phyloP scores from a whole-genome alignment of 2,797 vertebrate genomes.

The Acanthurus tractus region DNA sequence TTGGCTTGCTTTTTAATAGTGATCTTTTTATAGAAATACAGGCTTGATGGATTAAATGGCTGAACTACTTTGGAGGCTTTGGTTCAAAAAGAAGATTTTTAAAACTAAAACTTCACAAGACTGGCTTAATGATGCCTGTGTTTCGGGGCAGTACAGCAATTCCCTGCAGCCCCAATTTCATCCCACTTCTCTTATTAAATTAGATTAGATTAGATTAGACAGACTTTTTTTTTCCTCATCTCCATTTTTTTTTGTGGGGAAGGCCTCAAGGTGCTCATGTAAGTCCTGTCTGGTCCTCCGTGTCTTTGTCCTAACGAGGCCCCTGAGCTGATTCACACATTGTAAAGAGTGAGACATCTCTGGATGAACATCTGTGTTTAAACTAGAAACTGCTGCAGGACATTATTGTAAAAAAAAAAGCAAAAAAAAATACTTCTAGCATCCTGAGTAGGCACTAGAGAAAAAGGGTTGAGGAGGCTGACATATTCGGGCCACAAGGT shows the following conservation, averaged over 20 bases:
- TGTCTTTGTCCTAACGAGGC: conserved; percentile 52
- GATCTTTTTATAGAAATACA: conserved; percentile 47
- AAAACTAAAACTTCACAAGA: conserved; percentile 52
- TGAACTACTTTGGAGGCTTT: conserved; percentile 46
- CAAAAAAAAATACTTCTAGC: conserved; percentile 25
- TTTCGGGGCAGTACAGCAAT: conserved; percentile 49
- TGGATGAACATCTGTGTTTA: conserved; percentile 46
- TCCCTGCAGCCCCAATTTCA: conserved; percentile 53
- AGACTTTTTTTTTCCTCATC: conserved; percentile 29
- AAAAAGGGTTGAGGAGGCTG: conserved; percentile 58
- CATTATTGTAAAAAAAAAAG: conserved; percentile 26
- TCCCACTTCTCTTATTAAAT: conserved; percentile 54
- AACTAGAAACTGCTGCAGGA: conserved; percentile 52
- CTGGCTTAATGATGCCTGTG: conserved; percentile 61
- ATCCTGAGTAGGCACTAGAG: conserved; percentile 38
- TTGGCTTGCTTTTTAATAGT: conserved; percentile 26
- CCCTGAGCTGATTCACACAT: conserved; percentile 63
- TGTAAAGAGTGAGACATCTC: conserved; percentile 48
- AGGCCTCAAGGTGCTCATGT: conserved; percentile 34
- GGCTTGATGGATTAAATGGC: conserved; percentile 53
- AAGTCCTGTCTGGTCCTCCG: conserved; percentile 33
- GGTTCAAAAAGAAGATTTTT: conserved; percentile 46
- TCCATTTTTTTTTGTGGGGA: conserved; percentile 28
- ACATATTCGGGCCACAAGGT: conserved; percentile 72
- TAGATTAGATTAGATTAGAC: conserved; percentile 46